Evolutionary conservation across 2,113 vertebrate species (phyloP), one percentile per base, ranked within the genome.

Genomic region (Pardalotus punctatus): DNA sequence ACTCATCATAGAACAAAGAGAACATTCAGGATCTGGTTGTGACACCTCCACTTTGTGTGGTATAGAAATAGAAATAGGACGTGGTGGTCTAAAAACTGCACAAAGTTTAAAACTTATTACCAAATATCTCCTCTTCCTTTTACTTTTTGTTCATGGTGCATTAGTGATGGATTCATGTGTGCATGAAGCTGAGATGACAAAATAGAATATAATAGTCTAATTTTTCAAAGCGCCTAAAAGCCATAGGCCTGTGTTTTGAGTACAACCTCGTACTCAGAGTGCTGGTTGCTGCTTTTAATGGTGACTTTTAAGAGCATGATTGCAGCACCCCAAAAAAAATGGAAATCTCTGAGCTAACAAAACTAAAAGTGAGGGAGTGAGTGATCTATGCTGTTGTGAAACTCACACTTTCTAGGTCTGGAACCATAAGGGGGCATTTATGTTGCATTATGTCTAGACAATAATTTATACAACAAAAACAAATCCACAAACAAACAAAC

Each of bases 251-350:
- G 14, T 23, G 29, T 35, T 84, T 86, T n/a, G 33, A 81, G 58
- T 40, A 12, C 2, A 51, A 10, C 14, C 67, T 73, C 0, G 0
- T 56, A 29, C 10, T 81, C 4, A 0, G 28, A 50, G 12, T 58
- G 23, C 24, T 81, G 50, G 5, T 36, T 62, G 10, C 10, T 47
- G 14, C 47, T 89, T 81, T 81, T 71, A 43, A 27, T 35, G 19
- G 29, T 35, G 27, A 36, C 14, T 58, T 11, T 45, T 14, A 25
- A 50, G 23, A 54, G 5, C 6, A 54, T 0, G 6, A 47, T 7
- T 33, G 14, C 9, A 56, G 24, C 35, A 56, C 19, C 9, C 3
- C 22, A 14, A 38, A 58, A 7, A 35, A 10, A 38, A 12, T 16
- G 74, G 27, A 85, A 92, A 79, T 24, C 8, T 11, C 6, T 56